Evolutionary conservation across 2,888 invertebrate genomes (phyloP), one percentile per base, ranked within the genome.

Genomic region (Andrena hattorfiana): DNA sequence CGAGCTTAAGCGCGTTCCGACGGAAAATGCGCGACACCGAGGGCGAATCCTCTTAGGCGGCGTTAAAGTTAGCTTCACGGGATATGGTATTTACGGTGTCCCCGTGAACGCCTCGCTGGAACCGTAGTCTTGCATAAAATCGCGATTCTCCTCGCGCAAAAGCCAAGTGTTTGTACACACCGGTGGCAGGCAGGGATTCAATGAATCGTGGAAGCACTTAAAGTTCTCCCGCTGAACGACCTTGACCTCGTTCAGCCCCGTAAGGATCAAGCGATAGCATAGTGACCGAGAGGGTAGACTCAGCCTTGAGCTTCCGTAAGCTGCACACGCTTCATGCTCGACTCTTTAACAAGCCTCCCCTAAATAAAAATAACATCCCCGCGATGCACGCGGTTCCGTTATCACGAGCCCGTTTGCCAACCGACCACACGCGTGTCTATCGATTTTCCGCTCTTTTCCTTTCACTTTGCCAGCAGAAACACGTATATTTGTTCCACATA

Each of bases 131-230:
- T 51, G 82, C 75, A 64, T 68, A 72, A 83, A 81, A 76, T 76
- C 63, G 71, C 51, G 54, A 51, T 48, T 60, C 23, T 70, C 20
- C 26, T 28, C 49, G 32, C 6, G 66, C 32, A 63, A 54, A 69
- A 54, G 68, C 51, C 35, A 16, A 48, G 30, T 16, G 66, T 16
- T 66, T 48, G 35, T 23, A 35, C 56, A 35, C 16, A 42, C 48
- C 20, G 13, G 13, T 16, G 20, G 26, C 35, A 51, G 23, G 32
- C 32, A 54, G 63, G 77, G 77, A 80, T 87, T 89, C 79, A 85
- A 71, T 77, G 83, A 85, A 91, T 84, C 71, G 83, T 86, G 82
- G 91, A 90, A 91, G 89, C 89, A 87, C 90, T 88, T 90, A 85
- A 90, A 90, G 89, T 86, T 85, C 74, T 72, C 73, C 64, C 72